These are phyloP conservation scores for Strigops habroptila DNA, from an alignment of 2,113 vertebrate species.

Conservation along the genomic window DNA sequence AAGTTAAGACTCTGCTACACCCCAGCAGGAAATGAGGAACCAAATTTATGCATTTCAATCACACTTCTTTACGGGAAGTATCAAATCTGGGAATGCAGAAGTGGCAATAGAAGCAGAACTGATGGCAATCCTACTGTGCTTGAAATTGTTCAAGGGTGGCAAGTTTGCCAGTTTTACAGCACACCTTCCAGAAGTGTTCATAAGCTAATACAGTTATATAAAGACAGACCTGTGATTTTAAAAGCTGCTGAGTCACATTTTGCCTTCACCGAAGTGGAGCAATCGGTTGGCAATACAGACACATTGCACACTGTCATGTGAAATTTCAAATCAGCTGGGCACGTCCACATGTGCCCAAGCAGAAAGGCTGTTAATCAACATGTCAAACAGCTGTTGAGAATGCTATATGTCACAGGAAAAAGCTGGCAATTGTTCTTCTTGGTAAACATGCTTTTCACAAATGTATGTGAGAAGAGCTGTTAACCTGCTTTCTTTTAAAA, in stretches of 20 bases:
- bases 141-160: constrained; percentile 3
- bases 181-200: constrained; percentile 1
- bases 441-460: neutral
- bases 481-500: neutral
- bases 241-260: neutral
- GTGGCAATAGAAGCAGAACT: neutral
- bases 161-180: neutral
- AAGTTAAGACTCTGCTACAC: neutral
- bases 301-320: neutral
- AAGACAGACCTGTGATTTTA: neutral
- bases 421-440: neutral
- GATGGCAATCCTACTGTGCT: neutral
- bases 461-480: neutral
- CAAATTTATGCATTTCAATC: neutral
- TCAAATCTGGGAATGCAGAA: neutral
- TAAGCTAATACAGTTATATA: neutral
- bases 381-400: neutral
- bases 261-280: neutral
- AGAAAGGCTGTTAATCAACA: neutral
- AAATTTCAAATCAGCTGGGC: neutral
- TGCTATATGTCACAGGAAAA: neutral
- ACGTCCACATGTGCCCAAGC: neutral
- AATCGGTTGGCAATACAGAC: neutral
- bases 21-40: neutral
- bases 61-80: neutral